Evolutionary conservation across 2,113 vertebrate genomes (phyloP), one percentile per base, ranked within the genome.

Genomic region (Anoplopoma fimbria): DNA sequence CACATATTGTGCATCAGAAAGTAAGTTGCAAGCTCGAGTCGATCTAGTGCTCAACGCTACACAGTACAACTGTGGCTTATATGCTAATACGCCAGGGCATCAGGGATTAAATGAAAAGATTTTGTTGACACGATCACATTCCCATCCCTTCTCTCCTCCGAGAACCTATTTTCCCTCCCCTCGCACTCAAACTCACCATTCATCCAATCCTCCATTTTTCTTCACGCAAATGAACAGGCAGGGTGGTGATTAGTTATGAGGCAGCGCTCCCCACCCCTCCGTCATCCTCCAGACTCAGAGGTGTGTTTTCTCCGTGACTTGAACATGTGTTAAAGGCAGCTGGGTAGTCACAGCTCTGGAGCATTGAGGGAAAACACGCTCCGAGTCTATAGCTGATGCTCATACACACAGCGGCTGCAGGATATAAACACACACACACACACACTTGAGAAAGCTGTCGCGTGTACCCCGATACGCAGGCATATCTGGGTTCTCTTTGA

Each of bases 241-340:
- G 78, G 49, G 60, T 80, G 81, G 84, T 86, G 87, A 91, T 93
- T 92, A 91, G 89, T 88, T 68, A 69, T 74, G 90, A 90, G 80
- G 86, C 87, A 80, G 62, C 38, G 45, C 81, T 75, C 73, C 81
- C 87, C 87, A 83, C 91, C 89, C 84, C 82, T 89, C 75, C 33
- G 63, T 86, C 91, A 83, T 85, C 86, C 72, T 83, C 51, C 68
- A 77, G 78, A 81, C 85, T 84, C 79, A 38, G 87, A 88, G 87
- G 88, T 86, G 79, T 78, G 69, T 89, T 79, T 79, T 82, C 70
- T 33, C 82, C 51, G 61, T 65, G 79, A 91, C 83, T 88, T 62
- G 72, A 90, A 90, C 93, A 91, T 92, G 91, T 92, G 91, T 92
- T 86, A 81, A 90, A 90, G 74, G 77, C 93, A 91, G 90, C 86